Base-by-base conservation (phyloP, 2,113 vertebrate genomes). In the Arenaria interpres region DNA sequence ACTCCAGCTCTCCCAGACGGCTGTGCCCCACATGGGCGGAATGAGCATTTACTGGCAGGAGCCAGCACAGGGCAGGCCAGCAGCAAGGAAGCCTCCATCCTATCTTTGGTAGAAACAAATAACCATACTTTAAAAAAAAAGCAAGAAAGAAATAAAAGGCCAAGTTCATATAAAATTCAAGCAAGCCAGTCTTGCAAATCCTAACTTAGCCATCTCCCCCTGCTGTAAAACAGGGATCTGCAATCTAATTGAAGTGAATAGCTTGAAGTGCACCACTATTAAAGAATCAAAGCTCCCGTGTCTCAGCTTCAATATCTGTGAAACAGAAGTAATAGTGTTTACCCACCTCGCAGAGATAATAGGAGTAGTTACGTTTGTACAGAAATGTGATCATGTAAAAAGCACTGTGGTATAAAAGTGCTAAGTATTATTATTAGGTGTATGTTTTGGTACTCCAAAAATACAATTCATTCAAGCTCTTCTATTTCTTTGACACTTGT, bases 401-500 rank as follows among this genome's bases (percentile, higher is more conserved):
- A 89, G 73, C 88, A 13, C 76, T 10, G 45, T 7, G 60, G 89
- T 89, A 84, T 56, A 21, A 73, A 69, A 95, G 82, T 71, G 67
- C 51, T 90, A 97, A 97, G 54, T 79, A 88, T 84, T 95, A 66
- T 89, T 94, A 97, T 90, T 95, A 95, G 72, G 63, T 72, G 35
- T 50, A 48, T 96, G 75, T 96, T 96, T 97, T 90, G 84, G 81
- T 95, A 93, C 91, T 95, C 88, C 79, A 81, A 83, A 97, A 90
- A 53, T 9, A 25, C 64, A 92, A 64, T 95, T 75, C 71, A 80
- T 88, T 94, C 88, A 88, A 94, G 68, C 66, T 86, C 64, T 93
- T 94, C 75, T 93, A 32, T 96, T 97, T 95, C 83, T 80, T 95
- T 88, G 91, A 96, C 76, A 95, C 76, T 92, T 97, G 43, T 80